Evolutionary conservation across 2,113 vertebrate species (phyloP).

Genomic region (Onychostruthus taczanowskii): DNA sequence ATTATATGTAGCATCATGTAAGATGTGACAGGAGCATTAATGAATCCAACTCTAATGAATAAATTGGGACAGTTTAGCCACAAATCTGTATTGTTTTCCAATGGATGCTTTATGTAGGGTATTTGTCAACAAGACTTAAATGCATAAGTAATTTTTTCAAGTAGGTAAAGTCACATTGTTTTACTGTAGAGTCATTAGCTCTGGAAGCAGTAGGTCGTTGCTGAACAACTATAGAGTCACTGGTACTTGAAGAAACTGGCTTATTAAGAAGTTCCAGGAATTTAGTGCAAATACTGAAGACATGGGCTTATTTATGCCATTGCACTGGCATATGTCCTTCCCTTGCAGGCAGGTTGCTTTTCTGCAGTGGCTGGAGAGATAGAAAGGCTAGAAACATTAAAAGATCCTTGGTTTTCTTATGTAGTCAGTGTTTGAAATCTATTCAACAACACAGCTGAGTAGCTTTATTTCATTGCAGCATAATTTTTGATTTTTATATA

Average conservation of each 20-base stretch:
- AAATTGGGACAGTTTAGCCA: background rate
- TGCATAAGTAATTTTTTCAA: background rate
- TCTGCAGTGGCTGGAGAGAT: background rate
- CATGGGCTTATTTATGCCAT: background rate
- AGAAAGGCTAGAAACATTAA: background rate
- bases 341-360: background rate
- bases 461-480: conserved; percentile 33
- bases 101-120: background rate
- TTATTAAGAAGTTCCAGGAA: background rate
- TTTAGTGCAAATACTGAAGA: background rate
- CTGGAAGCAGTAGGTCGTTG: background rate
- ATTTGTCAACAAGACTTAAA: background rate
- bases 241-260: background rate
- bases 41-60: conserved; percentile 16
- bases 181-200: background rate
- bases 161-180: background rate
- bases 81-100: background rate
- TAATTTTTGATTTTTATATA: conserved; percentile 55
- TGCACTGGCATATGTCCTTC: background rate
- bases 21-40: conserved; percentile 36
- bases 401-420: conserved; percentile 8
- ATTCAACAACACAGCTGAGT: conserved; percentile 37
- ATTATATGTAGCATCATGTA: conserved; percentile 17
- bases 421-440: conserved; percentile 4
- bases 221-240: background rate